Evolutionary conservation across 1,140 invertebrate genomes (phyloP).

Genomic region (Panagrolaimus sp.): DNA sequence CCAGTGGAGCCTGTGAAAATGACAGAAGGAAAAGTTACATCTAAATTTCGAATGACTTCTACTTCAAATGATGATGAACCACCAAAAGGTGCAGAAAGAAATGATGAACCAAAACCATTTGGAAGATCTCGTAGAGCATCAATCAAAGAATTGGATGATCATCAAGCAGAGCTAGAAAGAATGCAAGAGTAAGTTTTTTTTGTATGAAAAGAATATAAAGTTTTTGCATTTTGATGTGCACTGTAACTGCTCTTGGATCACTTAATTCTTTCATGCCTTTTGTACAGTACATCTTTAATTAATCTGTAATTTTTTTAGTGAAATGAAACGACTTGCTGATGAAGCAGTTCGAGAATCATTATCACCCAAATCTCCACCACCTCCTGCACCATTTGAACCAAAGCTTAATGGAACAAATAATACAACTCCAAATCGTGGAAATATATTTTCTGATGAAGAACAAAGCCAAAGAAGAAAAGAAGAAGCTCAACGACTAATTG

Average conservation of each 20-base stretch:
- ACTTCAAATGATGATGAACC: no score
- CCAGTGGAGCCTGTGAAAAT: neutral
- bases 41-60: neutral
- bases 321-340: slow-evolving; percentile 1
- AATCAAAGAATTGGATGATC: neutral
- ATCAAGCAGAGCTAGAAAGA: neutral
- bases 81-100: no score
- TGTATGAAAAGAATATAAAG: no score
- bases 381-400: neutral
- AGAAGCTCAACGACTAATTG: neutral
- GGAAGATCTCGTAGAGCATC: neutral
- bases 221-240: no score
- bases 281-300: no score
- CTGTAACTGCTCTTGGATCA: no score
- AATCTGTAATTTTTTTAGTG: no score
- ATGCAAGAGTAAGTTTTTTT: neutral
- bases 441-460: neutral
- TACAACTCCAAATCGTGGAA: neutral
- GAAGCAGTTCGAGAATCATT: neutral
- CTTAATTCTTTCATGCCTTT: no score
- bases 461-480: neutral
- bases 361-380: neutral
- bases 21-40: neutral
- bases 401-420: no score
- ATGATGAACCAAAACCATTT: neutral